These are phyloP conservation scores for Neopipo cinnamomea DNA, from an alignment of 2,113 vertebrate genomes.

Conservation along the genomic window DNA sequence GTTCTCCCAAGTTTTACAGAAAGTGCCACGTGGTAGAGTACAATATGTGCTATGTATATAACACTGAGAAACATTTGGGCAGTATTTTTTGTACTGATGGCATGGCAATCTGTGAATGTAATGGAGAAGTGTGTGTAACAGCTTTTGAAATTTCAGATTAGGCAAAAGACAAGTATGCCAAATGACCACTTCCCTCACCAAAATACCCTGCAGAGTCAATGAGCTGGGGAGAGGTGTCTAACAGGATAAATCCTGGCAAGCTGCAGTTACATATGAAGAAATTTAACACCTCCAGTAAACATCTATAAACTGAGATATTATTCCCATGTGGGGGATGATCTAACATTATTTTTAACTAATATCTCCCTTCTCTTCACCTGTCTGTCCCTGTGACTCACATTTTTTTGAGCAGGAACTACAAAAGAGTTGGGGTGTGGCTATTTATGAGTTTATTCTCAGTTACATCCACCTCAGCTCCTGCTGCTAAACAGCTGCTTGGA, in stretches of 20 bases:
- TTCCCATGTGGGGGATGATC: neutral
- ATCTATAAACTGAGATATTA: neutral
- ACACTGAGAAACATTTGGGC: neutral
- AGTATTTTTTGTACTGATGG: constrained; percentile 25
- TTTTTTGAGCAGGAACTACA: neutral
- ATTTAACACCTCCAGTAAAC: neutral
- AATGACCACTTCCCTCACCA: neutral
- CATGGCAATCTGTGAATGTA: neutral
- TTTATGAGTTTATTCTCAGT: neutral
- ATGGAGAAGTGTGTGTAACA: neutral
- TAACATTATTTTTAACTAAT: neutral
- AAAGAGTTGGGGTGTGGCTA: neutral
- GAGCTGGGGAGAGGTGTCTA: neutral
- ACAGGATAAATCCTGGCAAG: neutral
- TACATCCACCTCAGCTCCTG: constrained; percentile 42
- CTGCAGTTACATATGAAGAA: neutral
- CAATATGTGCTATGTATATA: neutral
- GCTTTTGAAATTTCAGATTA: neutral
- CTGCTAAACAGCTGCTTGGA: constrained; percentile 68
- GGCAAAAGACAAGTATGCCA: neutral
- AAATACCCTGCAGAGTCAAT: neutral
- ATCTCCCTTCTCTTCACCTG: neutral
- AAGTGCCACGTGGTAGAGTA: neutral
- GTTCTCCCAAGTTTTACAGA: neutral
- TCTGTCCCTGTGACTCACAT: neutral